Evolutionary conservation across 2,797 vertebrate genomes (phyloP).

Genomic region (Brachymystax lenok): DNA sequence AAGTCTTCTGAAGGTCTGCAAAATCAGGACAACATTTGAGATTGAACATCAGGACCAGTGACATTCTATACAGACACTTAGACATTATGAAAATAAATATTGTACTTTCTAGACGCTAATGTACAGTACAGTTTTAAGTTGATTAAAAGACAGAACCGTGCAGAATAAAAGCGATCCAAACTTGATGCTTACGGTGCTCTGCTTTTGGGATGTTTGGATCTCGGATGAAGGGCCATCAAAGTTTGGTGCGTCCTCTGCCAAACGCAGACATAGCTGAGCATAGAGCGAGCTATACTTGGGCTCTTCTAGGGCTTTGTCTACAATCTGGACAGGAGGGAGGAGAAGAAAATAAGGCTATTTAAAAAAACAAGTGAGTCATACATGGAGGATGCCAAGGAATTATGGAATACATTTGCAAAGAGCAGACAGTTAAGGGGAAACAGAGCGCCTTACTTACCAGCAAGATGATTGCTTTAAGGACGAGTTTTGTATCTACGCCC

Average conservation of each 20-base stretch:
- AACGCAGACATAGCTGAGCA: conserved; percentile 99
- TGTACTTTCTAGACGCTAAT: background rate
- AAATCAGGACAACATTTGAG: background rate
- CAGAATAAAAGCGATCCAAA: background rate
- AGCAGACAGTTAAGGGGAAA: background rate
- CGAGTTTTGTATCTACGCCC: conserved; percentile 99
- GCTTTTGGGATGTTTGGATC: conserved; percentile 97
- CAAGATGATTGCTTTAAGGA: conserved; percentile 99
- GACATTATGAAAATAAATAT: background rate
- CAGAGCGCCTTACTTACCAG: conserved; percentile 81
- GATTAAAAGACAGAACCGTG: no score
- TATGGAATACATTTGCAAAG: conserved; percentile 23
- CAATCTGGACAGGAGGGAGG: conserved; percentile 80
- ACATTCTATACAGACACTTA: background rate
- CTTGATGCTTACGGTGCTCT: conserved; percentile 90
- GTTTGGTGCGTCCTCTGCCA: conserved; percentile 99
- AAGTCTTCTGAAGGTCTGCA: conserved; percentile 98
- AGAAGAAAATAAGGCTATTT: background rate
- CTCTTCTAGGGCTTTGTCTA: conserved; percentile 99
- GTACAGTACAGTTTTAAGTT: background rate
- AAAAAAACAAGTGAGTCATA: conserved; percentile 26
- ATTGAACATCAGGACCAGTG: background rate
- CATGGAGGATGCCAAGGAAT: conserved; percentile 21
- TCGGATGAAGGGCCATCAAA: conserved; percentile 98
- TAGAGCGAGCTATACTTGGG: conserved; percentile 99